These are phyloP conservation scores for Cassiopea andromeda DNA, from an alignment of 30 jellyfish, hydroid and myxozoan species.

Conservation along the genomic window DNA sequence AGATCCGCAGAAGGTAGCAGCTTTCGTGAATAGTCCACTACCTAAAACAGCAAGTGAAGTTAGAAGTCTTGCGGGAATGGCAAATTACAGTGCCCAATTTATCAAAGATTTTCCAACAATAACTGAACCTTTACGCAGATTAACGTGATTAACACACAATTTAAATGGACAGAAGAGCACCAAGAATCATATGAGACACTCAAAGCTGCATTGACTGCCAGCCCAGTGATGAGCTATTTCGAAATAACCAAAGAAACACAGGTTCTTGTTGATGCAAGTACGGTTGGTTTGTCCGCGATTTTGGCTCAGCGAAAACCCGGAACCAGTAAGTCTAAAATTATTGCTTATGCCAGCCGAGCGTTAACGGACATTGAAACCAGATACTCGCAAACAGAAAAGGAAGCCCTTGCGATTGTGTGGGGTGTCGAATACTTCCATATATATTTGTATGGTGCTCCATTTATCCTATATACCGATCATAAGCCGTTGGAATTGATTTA, in stretches of 20 bases:
- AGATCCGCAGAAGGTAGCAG: conserved; percentile 20
- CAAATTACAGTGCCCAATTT: conserved; percentile 25
- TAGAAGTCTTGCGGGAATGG: conserved; percentile 43
- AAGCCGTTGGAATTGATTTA: conserved; percentile 36
- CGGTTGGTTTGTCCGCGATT: conserved; percentile 39
- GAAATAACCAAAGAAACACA: conserved; percentile 27
- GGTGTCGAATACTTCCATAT: conserved; percentile 44
- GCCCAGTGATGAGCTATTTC: conserved; percentile 36
- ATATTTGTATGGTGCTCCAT: conserved; percentile 32
- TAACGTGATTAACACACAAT: conserved; percentile 24
- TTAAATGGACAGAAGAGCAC: conserved; percentile 22
- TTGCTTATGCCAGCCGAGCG: conserved; percentile 58
- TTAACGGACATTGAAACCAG: conserved; percentile 20
- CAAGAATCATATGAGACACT: conserved; percentile 2
- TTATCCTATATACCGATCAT: conserved; percentile 24
- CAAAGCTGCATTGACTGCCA: conserved; percentile 4
- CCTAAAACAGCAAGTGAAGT: conserved; percentile 46
- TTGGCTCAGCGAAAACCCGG: conserved; percentile 29
- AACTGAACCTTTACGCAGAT: conserved; percentile 53
- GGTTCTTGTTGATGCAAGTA: conserved; percentile 23
- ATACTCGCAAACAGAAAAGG: conserved; percentile 58
- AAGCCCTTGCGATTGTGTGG: conserved; percentile 36
- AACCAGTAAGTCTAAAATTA: conserved; percentile 4
- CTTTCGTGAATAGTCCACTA: conserved; percentile 1
- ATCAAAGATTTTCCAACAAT: conserved; percentile 11